Evolutionary conservation across 2,888 invertebrate genomes (phyloP).

Genomic region (Loripinus fragilis): DNA sequence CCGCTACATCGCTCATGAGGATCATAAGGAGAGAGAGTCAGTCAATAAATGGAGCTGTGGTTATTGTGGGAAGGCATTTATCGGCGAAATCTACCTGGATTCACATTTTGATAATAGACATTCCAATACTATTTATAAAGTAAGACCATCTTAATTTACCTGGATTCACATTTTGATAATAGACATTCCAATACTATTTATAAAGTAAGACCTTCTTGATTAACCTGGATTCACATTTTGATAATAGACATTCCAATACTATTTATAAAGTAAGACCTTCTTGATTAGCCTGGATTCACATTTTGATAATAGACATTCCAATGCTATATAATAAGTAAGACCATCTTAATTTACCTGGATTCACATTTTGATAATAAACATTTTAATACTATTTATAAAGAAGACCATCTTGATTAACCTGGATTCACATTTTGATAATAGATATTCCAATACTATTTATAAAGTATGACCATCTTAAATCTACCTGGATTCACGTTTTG

Average conservation of each 20-base stretch:
- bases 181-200: constrained; percentile 45
- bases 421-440: too few species aligned
- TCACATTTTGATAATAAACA: too few species aligned
- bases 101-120: constrained; percentile 51
- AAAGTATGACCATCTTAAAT: too few species aligned
- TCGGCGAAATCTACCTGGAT: constrained; percentile 59
- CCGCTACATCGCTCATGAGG: constrained; percentile 47
- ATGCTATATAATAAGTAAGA: constrained; percentile 43
- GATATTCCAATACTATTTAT: too few species aligned
- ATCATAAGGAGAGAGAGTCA: constrained; percentile 55
- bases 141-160: constrained; percentile 55
- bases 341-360: too few species aligned
- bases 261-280: constrained; percentile 46
- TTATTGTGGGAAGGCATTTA: constrained; percentile 59
- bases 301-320: constrained; percentile 45
- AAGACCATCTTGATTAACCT: too few species aligned
- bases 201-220: constrained; percentile 45
- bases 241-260: constrained; percentile 43
- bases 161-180: constrained; percentile 50
- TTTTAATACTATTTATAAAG: too few species aligned
- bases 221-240: constrained; percentile 55
- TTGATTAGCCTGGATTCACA: constrained; percentile 55
- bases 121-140: constrained; percentile 37
- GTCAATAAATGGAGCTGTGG: constrained; percentile 46
- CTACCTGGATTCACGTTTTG: too few species aligned